Conservation (phyloP, 2,113 vertebrate species). For the Ranitomeya imitator region DNA sequence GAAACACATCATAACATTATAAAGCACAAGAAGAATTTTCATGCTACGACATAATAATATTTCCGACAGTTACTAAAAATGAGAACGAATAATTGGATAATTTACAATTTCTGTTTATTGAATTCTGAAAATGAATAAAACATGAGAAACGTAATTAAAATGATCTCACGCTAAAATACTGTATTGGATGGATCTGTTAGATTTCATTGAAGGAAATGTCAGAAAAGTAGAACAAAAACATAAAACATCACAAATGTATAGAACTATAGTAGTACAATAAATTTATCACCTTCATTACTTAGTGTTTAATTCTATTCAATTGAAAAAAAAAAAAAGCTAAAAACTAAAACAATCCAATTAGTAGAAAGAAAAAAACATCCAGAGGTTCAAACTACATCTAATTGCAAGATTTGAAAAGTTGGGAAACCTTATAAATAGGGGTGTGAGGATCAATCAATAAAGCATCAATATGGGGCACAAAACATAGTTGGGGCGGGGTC, state of each 20-base stretch:
- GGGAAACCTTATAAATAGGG: not conserved
- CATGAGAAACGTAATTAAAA: conserved; percentile 14
- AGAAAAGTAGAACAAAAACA: not conserved
- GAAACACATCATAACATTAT: not conserved
- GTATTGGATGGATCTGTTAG: not conserved
- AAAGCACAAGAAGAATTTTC: not conserved
- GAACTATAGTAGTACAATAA: not conserved
- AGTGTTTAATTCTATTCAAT: not conserved
- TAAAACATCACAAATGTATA: not conserved
- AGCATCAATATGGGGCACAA: not conserved
- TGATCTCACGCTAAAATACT: not conserved
- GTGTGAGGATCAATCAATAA: too few species aligned
- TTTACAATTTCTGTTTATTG: conserved; percentile 10
- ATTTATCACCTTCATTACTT: not conserved
- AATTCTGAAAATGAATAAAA: conserved; percentile 31
- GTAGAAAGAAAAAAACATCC: too few species aligned
- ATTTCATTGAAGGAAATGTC: not conserved
- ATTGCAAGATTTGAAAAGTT: not conserved
- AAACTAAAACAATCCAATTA: not conserved
- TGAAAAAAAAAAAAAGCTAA: not conserved
- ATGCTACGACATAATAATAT: too few species aligned
- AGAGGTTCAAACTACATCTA: not conserved
- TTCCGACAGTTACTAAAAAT: not conserved
- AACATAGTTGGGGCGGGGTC: not conserved
- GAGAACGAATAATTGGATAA: not conserved